phyloP scores from a whole-genome alignment of 2,888 invertebrate species.

The Aromia moschata region DNA sequence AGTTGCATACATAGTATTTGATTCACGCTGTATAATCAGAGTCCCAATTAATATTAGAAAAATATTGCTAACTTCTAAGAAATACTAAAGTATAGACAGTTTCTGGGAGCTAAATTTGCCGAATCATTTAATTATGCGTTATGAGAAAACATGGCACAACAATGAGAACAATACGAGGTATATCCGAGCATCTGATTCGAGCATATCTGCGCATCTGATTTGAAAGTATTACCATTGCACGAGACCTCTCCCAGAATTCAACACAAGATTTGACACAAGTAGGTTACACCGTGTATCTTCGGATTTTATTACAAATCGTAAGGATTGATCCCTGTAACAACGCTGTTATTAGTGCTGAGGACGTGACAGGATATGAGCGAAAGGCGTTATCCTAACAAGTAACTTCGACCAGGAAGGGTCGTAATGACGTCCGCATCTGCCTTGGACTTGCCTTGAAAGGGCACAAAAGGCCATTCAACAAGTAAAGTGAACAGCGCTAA shows the following conservation, averaged over 20 bases:
- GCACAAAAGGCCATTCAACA: conserved; percentile 34
- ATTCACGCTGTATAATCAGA: too few species aligned
- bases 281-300: neutral
- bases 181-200: too few species aligned
- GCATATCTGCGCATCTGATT: neutral
- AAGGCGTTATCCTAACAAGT: conserved; percentile 30
- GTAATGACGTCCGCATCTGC: conserved; percentile 32
- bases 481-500: conserved; percentile 25
- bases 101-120: too few species aligned
- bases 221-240: neutral
- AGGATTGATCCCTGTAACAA: conserved; percentile 20
- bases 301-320: conserved; percentile 17
- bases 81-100: too few species aligned
- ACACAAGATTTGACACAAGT: neutral
- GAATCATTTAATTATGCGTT: too few species aligned
- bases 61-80: too few species aligned
- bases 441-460: conserved; percentile 14
- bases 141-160: too few species aligned
- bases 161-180: too few species aligned
- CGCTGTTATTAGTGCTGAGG: conserved; percentile 19
- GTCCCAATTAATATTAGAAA: too few species aligned
- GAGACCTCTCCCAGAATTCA: neutral
- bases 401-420: conserved; percentile 33
- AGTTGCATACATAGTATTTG: too few species aligned
- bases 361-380: conserved; percentile 25